Conservation (phyloP, 2,888 invertebrate species). For the Acleris sparsana region DNA sequence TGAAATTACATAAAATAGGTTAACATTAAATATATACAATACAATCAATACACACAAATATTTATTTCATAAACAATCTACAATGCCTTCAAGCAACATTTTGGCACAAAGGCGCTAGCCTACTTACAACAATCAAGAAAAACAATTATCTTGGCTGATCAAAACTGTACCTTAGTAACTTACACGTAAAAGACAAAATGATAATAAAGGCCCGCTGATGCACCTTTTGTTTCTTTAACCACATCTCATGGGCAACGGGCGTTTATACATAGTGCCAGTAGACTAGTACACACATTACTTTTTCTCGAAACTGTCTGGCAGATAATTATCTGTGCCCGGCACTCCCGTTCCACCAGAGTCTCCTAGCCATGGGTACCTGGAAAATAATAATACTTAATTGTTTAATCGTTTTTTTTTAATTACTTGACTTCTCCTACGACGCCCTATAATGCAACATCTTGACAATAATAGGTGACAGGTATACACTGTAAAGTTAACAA, state of each 20-base stretch:
- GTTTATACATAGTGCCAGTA: conserved; percentile 15
- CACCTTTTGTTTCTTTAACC: not conserved
- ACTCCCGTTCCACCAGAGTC: conserved; percentile 93
- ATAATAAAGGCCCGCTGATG: conserved; percentile 24
- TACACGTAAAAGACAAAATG: conserved; percentile 12
- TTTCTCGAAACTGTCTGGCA: conserved; percentile 86
- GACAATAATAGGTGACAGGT: too few species aligned
- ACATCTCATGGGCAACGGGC: not conserved
- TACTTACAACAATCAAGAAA: not conserved
- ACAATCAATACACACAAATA: conserved; percentile 2
- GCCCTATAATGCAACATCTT: too few species aligned
- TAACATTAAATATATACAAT: not conserved
- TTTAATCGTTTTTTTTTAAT: too few species aligned
- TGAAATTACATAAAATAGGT: conserved; percentile 7
- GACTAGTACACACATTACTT: conserved; percentile 53
- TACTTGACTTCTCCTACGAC: too few species aligned
- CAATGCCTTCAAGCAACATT: conserved; percentile 7
- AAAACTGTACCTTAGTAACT: conserved; percentile 15
- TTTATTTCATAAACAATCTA: not conserved
- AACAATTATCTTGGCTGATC: conserved; percentile 2
- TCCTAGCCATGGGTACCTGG: conserved; percentile 93
- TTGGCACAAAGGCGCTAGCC: conserved; percentile 1
- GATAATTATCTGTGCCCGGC: conserved; percentile 90
- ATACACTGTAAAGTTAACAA: too few species aligned
- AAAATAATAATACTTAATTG: too few species aligned